Base-by-base conservation (phyloP, 2,888 invertebrate genomes). In the Drosophila cracens region DNA sequence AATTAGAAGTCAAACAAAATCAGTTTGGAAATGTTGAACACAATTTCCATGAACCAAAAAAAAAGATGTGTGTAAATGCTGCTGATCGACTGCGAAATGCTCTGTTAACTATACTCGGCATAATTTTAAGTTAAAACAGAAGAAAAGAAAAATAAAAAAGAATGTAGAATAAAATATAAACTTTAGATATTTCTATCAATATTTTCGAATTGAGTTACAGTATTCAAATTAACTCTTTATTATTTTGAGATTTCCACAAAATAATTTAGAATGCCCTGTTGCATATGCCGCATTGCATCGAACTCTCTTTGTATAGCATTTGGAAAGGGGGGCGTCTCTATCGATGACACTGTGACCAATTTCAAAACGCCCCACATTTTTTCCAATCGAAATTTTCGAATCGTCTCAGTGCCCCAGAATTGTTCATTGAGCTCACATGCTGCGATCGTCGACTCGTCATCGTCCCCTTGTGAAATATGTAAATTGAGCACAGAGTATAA, bases 331-430 rank as follows among this genome's bases (percentile, higher is more conserved):
- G 85, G 85, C 90, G 85, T 90, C 74, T 66, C 65, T 68, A 67
- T 64, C 67, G 62, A 51, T 76, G 68, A 56, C 43, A 70, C 40
- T 58, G 62, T 60, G 59, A 62, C 64, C 53, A 54, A 69, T 74
- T 80, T 80, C 67, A 71, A 75, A 90, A 89, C 90, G 90, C 90
- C 87, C 89, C 89, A 68, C 71, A 82, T 75, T 66, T 74, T 72
- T 67, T 58, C 53, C 43, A 73, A 76, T 74, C 52, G 53, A 53
- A n/a, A 40, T 59, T 68, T 57, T 62, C 56, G 54, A 68, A 65
- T 70, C 65, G 54, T 48, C 57, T 29, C 86, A 85, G 86, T 85
- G 67, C n/a, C 65, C 48, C 75, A 57, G 53, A 72, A 77, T 31
- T 69, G 53, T 61, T 88, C 87, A 68, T 27, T 46, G 60, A 31